A percentile compares a stretch with the other conserved stretches of the same genome.
These are phyloP conservation scores for Tupaia tana DNA, from an alignment of 2,113 vertebrate genomes.

Conservation along the genomic window DNA sequence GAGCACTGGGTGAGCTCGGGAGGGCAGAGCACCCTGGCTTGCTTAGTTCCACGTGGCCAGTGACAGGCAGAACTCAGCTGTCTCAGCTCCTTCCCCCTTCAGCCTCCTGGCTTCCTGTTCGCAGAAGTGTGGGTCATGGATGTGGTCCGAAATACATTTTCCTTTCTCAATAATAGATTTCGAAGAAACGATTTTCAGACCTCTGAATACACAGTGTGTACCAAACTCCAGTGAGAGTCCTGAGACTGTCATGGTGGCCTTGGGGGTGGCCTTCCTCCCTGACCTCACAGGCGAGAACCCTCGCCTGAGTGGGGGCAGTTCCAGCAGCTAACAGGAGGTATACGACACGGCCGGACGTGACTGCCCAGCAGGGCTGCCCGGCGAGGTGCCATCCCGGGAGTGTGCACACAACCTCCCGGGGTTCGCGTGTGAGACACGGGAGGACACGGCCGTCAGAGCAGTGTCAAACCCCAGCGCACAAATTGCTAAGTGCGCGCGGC, in stretches of 20 bases:
- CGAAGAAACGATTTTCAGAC: slow-evolving; percentile 44
- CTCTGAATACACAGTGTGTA: neutral
- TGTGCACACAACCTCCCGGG: neutral
- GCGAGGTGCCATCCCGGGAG: neutral
- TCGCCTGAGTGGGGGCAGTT: neutral
- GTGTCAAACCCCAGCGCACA: neutral
- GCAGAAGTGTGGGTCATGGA: slow-evolving; percentile 26
- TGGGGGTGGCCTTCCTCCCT: neutral
- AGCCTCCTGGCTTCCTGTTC: neutral
- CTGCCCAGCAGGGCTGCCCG: neutral
- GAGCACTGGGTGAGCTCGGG: neutral
- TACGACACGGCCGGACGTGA: neutral
- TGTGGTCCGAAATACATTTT: neutral
- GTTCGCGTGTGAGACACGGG: neutral
- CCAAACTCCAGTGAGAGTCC: neutral
- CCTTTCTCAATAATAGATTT: slow-evolving; percentile 9
- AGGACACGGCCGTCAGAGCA: neutral
- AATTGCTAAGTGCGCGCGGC: neutral
- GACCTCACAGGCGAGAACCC: neutral
- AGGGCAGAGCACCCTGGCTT: neutral
- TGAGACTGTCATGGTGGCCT: neutral
- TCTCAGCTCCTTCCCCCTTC: slow-evolving; percentile 47
- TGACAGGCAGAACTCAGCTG: neutral
- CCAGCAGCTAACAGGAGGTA: neutral
- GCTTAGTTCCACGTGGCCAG: neutral